Conservation (phyloP, 2,888 invertebrate species). For the Galeruca laticollis region DNA sequence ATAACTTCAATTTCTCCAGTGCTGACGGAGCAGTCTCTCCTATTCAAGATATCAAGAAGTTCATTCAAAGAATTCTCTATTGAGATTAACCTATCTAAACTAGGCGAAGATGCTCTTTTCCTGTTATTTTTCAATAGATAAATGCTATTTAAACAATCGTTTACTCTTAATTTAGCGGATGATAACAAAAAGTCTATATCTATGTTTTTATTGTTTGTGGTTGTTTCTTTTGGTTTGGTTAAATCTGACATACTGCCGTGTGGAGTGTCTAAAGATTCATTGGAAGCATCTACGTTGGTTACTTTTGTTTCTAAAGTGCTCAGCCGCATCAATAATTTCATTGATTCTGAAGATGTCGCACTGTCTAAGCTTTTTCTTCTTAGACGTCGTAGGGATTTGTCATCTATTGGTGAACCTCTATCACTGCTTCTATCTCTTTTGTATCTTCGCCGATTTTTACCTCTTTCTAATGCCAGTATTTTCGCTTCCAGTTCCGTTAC, state of each 20-base stretch:
- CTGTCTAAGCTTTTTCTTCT: conserved; percentile 84
- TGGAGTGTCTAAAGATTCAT: conserved; percentile 70
- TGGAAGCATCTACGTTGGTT: conserved; percentile 73
- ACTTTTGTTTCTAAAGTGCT: conserved; percentile 84
- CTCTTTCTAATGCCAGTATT: conserved; percentile 76
- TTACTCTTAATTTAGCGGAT: conserved; percentile 76
- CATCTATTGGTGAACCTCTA: conserved; percentile 60
- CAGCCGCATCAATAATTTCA: conserved; percentile 82
- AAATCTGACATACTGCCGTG: conserved; percentile 65
- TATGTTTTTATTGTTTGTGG: conserved; percentile 66
- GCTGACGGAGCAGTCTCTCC: conserved; percentile 52
- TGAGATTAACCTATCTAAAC: conserved; percentile 74
- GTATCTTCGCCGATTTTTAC: conserved; percentile 64
- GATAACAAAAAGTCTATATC: conserved; percentile 74
- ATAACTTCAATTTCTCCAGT: conserved; percentile 72
- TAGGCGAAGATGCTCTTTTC: conserved; percentile 75
- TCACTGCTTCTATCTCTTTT: conserved; percentile 68
- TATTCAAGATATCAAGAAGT: conserved; percentile 72
- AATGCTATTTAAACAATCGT: conserved; percentile 76
- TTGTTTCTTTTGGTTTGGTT: conserved; percentile 51
- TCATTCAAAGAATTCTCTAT: conserved; percentile 76
- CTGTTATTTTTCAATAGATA: conserved; percentile 74
- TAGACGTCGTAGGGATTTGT: conserved; percentile 65
- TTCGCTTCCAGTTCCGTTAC: conserved; percentile 84
- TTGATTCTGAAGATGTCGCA: conserved; percentile 81